phyloP scores from a whole-genome alignment of 2,797 vertebrate genomes.

The Agapornis canus region DNA sequence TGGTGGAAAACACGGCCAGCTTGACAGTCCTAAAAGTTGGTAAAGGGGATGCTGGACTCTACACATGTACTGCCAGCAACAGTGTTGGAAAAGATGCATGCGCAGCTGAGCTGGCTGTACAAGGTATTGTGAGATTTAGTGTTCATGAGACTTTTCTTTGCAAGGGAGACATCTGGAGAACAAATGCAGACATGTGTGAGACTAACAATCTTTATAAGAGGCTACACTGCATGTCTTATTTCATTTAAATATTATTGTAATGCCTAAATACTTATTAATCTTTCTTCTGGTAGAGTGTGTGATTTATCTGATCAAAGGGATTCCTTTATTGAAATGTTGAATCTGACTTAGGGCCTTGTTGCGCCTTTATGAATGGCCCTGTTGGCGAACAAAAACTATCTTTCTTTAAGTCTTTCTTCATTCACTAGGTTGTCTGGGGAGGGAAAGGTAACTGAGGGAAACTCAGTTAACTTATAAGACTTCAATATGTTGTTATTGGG shows the following conservation, averaged over 20 bases:
- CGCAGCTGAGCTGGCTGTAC: conserved; percentile 79
- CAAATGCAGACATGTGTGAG: background rate
- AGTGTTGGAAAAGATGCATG: conserved; percentile 88
- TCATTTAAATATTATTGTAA: background rate
- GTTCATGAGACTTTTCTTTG: background rate
- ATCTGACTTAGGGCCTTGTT: background rate
- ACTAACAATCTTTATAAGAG: background rate
- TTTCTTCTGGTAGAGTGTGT: background rate
- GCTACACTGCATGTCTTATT: background rate
- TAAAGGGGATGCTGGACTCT: conserved; percentile 87
- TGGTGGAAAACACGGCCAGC: conserved; percentile 88
- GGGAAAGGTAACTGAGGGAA: background rate
- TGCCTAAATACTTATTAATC: background rate
- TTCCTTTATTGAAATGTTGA: background rate
- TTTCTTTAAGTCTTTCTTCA: background rate
- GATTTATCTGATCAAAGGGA: background rate
- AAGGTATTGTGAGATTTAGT: conserved; percentile 75
- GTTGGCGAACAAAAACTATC: background rate
- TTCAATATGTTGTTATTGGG: background rate
- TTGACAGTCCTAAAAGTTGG: conserved; percentile 89
- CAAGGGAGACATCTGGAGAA: background rate
- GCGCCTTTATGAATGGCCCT: rapidly evolving
- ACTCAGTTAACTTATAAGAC: background rate
- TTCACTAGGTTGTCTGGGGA: background rate
- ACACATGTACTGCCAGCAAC: conserved; percentile 90